These are phyloP conservation scores for Procavia capensis DNA, from an alignment of 2,113 vertebrate species.

Conservation along the genomic window DNA sequence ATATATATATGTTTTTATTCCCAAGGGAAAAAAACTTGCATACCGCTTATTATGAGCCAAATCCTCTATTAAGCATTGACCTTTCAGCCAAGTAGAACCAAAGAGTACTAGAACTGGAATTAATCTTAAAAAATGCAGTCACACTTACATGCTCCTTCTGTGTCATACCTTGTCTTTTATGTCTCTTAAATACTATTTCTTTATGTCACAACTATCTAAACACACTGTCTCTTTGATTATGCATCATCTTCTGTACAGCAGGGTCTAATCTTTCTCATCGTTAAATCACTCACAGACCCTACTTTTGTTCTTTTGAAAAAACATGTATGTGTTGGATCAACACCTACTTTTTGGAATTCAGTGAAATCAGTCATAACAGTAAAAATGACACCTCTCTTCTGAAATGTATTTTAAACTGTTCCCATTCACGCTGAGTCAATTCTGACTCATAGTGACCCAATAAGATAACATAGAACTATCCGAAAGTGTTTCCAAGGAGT, in stretches of 20 bases:
- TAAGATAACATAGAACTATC: too few relatives aligned
- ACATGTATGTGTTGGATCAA: neutral
- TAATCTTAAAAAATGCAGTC: neutral
- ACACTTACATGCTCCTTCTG: neutral
- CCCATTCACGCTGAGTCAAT: too few relatives aligned
- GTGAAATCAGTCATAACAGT: neutral
- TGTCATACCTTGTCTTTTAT: neutral
- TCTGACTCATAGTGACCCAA: too few relatives aligned
- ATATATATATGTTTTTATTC: too few relatives aligned
- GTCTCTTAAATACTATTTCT: neutral
- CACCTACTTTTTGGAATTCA: neutral
- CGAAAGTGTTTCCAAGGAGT: too few relatives aligned
- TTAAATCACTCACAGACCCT: neutral
- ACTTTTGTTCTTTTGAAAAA: neutral
- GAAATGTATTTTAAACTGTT: neutral
- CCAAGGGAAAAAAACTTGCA: too few relatives aligned
- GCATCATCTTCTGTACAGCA: neutral
- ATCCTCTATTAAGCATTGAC: too few relatives aligned
- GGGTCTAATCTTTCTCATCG: neutral
- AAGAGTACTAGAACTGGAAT: neutral
- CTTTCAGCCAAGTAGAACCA: neutral
- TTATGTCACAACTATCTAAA: neutral
- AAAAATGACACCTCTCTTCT: slow-evolving; percentile 13
- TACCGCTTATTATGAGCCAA: too few relatives aligned
- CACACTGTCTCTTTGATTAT: neutral